phyloP scores from a whole-genome alignment of 2,888 invertebrate species.

The Nineta flava region DNA sequence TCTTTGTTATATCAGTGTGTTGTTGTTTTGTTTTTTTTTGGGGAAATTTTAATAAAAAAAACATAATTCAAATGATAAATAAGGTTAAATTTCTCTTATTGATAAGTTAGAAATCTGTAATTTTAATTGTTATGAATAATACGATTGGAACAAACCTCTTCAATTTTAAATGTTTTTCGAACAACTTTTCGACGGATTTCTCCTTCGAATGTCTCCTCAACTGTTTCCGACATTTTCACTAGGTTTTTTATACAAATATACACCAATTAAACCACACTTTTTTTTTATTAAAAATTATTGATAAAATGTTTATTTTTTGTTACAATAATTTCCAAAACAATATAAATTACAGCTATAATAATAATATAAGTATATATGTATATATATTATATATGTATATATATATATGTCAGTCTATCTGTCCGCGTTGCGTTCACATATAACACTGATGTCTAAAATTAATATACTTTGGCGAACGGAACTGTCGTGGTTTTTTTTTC shows the following conservation, averaged over 20 bases:
- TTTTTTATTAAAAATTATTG: too few relatives aligned
- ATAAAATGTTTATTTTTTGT: too few relatives aligned
- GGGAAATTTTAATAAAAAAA: too few relatives aligned
- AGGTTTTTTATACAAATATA: constrained; percentile 4
- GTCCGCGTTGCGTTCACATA: constrained; percentile 21
- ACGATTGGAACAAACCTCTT: constrained; percentile 34
- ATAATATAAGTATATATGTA: not conserved
- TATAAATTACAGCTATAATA: not conserved
- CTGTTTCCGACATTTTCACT: constrained; percentile 43
- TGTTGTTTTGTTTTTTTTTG: too few relatives aligned
- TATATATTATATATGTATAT: not conserved
- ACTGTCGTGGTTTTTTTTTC: constrained; percentile 13
- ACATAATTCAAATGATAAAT: too few relatives aligned
- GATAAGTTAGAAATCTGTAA: too few relatives aligned
- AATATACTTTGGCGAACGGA: constrained; percentile 21
- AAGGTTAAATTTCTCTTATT: too few relatives aligned
- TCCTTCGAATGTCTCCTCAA: constrained; percentile 52
- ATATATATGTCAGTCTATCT: constrained; percentile 10
- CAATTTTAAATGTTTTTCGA: constrained; percentile 52
- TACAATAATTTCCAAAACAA: not conserved
- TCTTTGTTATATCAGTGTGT: too few relatives aligned
- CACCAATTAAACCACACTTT: too few relatives aligned
- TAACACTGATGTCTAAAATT: constrained; percentile 23
- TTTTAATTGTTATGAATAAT: too few relatives aligned
- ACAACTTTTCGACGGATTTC: constrained; percentile 54